Percentiles rank a stretch among this genome's conserved stretches.
phyloP scores from a whole-genome alignment of 2,797 vertebrate species.

The Melanotaenia trifasciata region DNA sequence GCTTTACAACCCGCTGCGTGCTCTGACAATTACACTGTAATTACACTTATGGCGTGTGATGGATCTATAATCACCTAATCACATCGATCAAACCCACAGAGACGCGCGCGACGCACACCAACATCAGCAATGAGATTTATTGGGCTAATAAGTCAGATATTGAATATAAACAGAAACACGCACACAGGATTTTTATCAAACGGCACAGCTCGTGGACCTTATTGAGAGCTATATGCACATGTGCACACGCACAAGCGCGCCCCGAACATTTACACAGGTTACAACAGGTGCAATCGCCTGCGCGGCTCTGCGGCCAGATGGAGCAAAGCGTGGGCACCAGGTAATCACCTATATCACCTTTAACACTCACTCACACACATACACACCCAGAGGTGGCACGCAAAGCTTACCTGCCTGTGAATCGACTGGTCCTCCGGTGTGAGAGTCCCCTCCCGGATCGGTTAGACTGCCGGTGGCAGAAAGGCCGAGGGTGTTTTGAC shows the following conservation, averaged over 20 bases:
- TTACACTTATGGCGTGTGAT: constrained; percentile 53
- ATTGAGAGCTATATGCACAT: constrained; percentile 7
- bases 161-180: constrained; percentile 31
- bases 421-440: constrained; percentile 47
- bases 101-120: constrained; percentile 42
- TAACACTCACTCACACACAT: constrained; percentile 11
- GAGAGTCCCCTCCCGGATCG: constrained; percentile 12
- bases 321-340: constrained; percentile 44
- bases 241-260: constrained; percentile 35
- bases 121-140: constrained; percentile 32
- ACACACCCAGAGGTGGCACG: constrained; percentile 29
- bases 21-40: constrained; percentile 56
- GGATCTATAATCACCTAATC: constrained; percentile 69
- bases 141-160: constrained; percentile 18
- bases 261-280: constrained; percentile 26
- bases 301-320: constrained; percentile 47
- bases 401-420: constrained; percentile 61
- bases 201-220: constrained; percentile 1
- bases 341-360: constrained; percentile 62
- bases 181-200: constrained; percentile 28
- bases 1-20: constrained; percentile 40
- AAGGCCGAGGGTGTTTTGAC: constrained; percentile 51
- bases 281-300: constrained; percentile 76
- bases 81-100: constrained; percentile 59
- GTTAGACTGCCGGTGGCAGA: constrained; percentile 51